Evolutionary conservation across 2,797 vertebrate species (phyloP).

Genomic region (Cyprinodon diabolis): DNA sequence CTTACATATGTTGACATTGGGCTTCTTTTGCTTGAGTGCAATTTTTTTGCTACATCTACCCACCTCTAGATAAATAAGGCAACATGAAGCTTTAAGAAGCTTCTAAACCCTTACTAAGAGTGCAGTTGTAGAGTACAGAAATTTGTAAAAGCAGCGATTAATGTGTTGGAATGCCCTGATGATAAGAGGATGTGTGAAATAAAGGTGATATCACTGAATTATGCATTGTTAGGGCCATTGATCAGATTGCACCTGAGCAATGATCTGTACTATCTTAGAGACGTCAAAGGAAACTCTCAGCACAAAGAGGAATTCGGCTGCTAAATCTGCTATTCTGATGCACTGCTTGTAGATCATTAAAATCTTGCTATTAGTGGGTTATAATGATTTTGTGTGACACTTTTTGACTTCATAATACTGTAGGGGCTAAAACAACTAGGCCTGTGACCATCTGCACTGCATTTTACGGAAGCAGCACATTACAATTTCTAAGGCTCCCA

Average conservation of each 20-base stretch:
- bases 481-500: constrained; percentile 10
- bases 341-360: not conserved
- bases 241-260: not conserved
- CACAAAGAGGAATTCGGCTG: not conserved
- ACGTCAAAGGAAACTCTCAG: not conserved
- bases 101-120: no score
- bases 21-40: no score
- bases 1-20: no score
- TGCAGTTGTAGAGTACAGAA: no score
- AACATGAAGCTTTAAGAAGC: no score
- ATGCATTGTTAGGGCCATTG: not conserved
- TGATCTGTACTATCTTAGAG: not conserved
- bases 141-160: no score
- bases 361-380: not conserved
- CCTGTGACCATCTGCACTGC: not conserved
- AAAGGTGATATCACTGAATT: not conserved
- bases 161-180: not conserved
- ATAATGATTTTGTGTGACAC: not conserved
- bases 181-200: not conserved
- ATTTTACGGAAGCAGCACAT: not conserved
- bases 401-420: constrained; percentile 4
- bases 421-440: constrained; percentile 4
- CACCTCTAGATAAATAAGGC: no score
- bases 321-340: not conserved
- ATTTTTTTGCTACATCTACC: no score